Evolutionary conservation across 2,888 invertebrate genomes (phyloP), one percentile per base, ranked within the genome.

Genomic region (Limnephilus lunatus): DNA sequence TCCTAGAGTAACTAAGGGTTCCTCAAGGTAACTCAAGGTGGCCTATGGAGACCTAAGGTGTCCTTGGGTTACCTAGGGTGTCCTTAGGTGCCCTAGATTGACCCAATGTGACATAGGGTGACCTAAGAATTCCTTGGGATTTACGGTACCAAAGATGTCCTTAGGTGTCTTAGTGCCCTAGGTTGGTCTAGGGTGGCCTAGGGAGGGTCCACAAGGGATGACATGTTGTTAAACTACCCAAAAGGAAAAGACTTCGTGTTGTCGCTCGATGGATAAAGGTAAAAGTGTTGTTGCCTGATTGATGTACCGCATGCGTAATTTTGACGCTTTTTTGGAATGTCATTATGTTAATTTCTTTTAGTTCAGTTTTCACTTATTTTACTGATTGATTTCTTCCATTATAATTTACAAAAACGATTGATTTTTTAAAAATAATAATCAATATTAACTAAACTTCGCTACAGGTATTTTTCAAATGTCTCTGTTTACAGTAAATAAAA

Each of bases 271-370:
- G 35, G 32, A n/a, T 53, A 30, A 39, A 35, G 88, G 83, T 90
- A 31, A 83, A 35, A 7, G 7, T 48, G 85, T 83, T 90, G 90
- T 89, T 81, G 89, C 89, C 35, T 81, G 89, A 30, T 89, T 89
- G 35, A 30, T 81, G 81, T 89, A 39, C 81, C 81, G 89, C 89
- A 89, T 89, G 89, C 0, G 12, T 39, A n/a, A 39, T 44, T 12
- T 80, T 89, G 81, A 81, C 44, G 89, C 89, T 89, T 89, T 31
- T 89, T 89, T 89, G 89, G 89, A 89, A 89, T 93, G 92, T 91
- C 92, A 92, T 92, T 88, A 86, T 91, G 85, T 91, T 85, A 90
- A 82, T 91, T 88, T 92, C 90, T 68, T 89, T 53, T 15, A 91
- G 14, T 89, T 53, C n/a, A 91, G 14, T 89, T 81, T 81, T 85